Evolutionary conservation across 2,113 vertebrate genomes (phyloP).

Genomic region (Marcusenius ussheri): DNA sequence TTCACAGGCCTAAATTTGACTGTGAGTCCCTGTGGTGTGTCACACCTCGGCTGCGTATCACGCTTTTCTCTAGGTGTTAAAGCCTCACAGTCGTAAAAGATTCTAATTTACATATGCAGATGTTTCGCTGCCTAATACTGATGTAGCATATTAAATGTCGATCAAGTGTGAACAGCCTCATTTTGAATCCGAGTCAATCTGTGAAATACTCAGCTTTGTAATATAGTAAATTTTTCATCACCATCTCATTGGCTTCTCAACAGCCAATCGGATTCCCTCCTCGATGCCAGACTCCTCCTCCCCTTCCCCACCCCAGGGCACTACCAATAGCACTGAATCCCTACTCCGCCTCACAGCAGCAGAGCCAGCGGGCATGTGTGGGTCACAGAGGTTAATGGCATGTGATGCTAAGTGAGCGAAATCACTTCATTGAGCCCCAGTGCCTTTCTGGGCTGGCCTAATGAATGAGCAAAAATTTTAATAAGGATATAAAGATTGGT

Average conservation of each 20-base stretch:
- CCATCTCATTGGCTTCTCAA: not conserved
- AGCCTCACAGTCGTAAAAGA: not conserved
- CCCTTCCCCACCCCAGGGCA: not conserved
- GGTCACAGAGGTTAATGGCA: not conserved
- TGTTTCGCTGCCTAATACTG: not conserved
- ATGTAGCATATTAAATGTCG: not conserved
- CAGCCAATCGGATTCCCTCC: not conserved
- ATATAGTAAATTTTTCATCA: not conserved
- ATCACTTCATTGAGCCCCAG: not conserved
- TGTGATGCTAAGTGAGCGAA: not conserved
- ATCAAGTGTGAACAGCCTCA: not conserved
- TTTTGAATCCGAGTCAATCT: not conserved
- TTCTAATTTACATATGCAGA: not conserved
- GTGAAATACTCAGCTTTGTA: not conserved
- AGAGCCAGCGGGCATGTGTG: not conserved
- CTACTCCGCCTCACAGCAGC: not conserved
- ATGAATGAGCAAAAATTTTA: conserved; percentile 38
- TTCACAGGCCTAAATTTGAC: not conserved
- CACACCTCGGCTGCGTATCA: not conserved
- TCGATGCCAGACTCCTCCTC: not conserved
- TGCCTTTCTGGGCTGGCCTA: conserved; percentile 9
- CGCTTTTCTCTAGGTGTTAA: not conserved
- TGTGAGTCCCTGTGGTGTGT: not conserved
- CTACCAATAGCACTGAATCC: not conserved
- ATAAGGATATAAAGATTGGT: conserved; percentile 47